Evolutionary conservation across 2,797 vertebrate genomes (phyloP), one percentile per base, ranked within the genome.

Genomic region (Molossus alvarezi): DNA sequence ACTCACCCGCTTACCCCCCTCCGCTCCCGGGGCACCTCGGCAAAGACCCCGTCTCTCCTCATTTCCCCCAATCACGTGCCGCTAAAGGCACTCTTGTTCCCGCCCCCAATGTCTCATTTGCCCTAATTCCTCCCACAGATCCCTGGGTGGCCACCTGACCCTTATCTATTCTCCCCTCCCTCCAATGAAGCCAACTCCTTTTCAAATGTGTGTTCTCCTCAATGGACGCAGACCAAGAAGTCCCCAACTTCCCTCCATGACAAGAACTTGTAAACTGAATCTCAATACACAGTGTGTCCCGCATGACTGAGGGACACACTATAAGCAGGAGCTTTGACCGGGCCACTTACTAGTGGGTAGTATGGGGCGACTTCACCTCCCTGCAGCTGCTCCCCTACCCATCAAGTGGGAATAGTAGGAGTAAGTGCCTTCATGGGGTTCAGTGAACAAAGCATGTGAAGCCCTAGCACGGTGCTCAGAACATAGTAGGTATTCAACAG

Each of bases 201-300:
- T 86, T 53, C 57, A 45, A 64, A 94, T 51, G 11, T 45, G 11
- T 80, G 20, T 62, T 73, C 51, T 77, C 41, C 55, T 94, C 58
- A 23, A 4, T 9, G 12, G 25, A 55, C 10, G 21, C 27, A 76
- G 20, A 84, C 25, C 21, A 58, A 62, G 25, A 75, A 90, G 33
- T 15, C 79, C 12, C 88, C n/a, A 53, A 72, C 12, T 73, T 37
- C 20, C 9, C 72, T 72, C 69, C 62, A 8, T 10, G 14, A 58
- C 17, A 41, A 81, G 13, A 33, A 45, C 10, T 29, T 9, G 12
- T 23, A 33, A 81, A 55, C 25, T 15, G 65, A 77, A 60, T 65
- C 69, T 72, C 73, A 67, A 62, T 23, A 71, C 67, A 90, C 41
- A 45, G 41, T 45, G 41, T 45, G 41, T 45, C 41, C n/a, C 29